Evolutionary conservation across 2,888 invertebrate species (phyloP).

Genomic region (Rhorus exstirpatorius): DNA sequence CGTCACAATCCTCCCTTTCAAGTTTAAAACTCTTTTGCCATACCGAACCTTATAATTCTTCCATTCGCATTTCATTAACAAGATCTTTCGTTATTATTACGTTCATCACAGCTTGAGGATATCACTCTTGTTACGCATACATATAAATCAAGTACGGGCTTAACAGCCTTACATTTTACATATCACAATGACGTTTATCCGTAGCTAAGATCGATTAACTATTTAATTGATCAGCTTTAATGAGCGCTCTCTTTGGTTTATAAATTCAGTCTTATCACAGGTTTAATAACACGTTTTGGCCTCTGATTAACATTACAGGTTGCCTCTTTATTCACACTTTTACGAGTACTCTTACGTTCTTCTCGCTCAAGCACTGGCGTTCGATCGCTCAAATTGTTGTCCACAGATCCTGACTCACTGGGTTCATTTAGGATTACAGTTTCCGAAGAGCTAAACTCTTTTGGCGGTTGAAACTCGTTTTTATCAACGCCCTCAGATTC

Average conservation of each 20-base stretch:
- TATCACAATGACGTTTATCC: too few relatives aligned
- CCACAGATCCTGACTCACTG: too few relatives aligned
- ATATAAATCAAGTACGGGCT: background rate
- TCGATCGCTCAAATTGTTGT: background rate
- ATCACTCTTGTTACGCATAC: background rate
- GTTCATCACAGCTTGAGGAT: too few relatives aligned
- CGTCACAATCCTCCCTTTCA: slow-evolving; percentile 14
- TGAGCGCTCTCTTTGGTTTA: slow-evolving; percentile 3
- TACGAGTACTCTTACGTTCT: slow-evolving; percentile 1
- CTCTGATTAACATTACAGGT: slow-evolving; percentile 30
- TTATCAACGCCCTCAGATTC: too few relatives aligned
- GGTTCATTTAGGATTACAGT: background rate
- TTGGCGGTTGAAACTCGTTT: too few relatives aligned
- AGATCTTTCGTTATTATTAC: too few relatives aligned
- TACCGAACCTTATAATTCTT: background rate
- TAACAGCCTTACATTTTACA: too few relatives aligned
- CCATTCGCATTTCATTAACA: too few relatives aligned
- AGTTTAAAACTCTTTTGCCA: background rate
- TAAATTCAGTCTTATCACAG: slow-evolving; percentile 30
- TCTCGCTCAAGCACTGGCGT: slow-evolving; percentile 6
- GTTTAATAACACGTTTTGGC: slow-evolving; percentile 20
- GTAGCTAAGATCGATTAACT: too few relatives aligned
- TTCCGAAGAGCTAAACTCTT: too few relatives aligned
- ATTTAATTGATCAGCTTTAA: too few relatives aligned
- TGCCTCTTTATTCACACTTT: background rate